Evolutionary conservation across 2,113 vertebrate genomes (phyloP).

Genomic region (Peromyscus leucopus): DNA sequence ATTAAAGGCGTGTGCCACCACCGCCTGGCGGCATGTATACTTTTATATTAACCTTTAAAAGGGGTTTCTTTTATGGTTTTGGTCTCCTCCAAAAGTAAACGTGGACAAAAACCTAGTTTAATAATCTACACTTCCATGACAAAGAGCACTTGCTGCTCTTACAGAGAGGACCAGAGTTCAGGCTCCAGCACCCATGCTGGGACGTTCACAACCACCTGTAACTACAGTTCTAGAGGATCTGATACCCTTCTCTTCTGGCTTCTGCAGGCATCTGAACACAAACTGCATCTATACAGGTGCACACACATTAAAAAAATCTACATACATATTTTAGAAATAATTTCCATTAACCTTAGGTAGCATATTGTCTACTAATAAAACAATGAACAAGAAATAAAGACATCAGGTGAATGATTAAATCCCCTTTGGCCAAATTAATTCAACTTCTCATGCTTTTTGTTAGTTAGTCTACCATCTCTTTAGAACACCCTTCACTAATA

Average conservation of each 20-base stretch:
- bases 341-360: constrained; percentile 34
- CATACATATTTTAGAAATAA: constrained; percentile 53
- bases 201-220: background rate
- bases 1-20: no score
- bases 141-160: background rate
- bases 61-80: constrained; percentile 9
- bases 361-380: background rate
- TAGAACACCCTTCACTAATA: background rate
- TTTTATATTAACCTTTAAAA: background rate
- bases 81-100: constrained; percentile 50
- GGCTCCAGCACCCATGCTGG: background rate
- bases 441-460: background rate
- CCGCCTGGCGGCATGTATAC: background rate
- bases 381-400: constrained; percentile 37
- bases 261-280: background rate
- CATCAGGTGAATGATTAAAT: background rate
- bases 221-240: background rate
- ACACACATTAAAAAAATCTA: background rate
- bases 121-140: background rate
- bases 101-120: constrained; percentile 28
- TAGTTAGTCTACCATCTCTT: background rate
- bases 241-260: background rate
- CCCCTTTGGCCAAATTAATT: background rate
- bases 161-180: background rate
- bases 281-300: no score